Evolutionary conservation across 2,888 invertebrate genomes (phyloP), one percentile per base, ranked within the genome.

Genomic region (Amphipoea oculea): DNA sequence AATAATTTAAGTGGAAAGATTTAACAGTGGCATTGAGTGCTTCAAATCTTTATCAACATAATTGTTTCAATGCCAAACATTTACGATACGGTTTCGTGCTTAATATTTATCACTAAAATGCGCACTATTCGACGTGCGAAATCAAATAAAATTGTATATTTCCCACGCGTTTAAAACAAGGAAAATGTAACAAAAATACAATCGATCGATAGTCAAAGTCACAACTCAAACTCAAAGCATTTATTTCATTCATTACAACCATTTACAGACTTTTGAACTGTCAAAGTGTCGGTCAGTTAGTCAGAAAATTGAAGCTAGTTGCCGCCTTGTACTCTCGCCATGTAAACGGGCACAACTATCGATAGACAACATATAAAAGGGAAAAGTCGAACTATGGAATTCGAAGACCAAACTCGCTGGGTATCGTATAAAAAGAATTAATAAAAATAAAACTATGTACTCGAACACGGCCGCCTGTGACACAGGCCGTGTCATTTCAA

Each of bases 401-500:
- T 92, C 93, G 92, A 94, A 91, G 93, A 91, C 90, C 92, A 90
- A 92, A 93, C 93, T 91, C 92, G 92, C 92, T 91, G 92, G 93
- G 90, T 90, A 90, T 91, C 91, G 85, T 92, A 94, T 93, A 95
- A 94, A 94, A 94, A 93, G 92, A 93, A 94, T 94, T 92, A 94
- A 94, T 93, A 94, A 93, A 94, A 94, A 89, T 87, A 93, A 93
- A 94, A 93, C 92, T 92, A 92, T 91, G 91, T 88, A 90, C 82
- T 89, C 89, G 90, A 85, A 85, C 79, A 83, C 67, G 83, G 74
- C 86, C 86, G 92, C 87, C 92, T 92, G 92, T 91, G 93, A 94
- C 94, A 94, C 93, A 91, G 92, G 84, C 91, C 92, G 92, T 93
- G 94, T 96, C 94, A 94, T 95, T 96, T 96, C 95, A 96, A 96